phyloP scores from a whole-genome alignment of 2,797 vertebrate species.

The Cyclopterus lumpus region DNA sequence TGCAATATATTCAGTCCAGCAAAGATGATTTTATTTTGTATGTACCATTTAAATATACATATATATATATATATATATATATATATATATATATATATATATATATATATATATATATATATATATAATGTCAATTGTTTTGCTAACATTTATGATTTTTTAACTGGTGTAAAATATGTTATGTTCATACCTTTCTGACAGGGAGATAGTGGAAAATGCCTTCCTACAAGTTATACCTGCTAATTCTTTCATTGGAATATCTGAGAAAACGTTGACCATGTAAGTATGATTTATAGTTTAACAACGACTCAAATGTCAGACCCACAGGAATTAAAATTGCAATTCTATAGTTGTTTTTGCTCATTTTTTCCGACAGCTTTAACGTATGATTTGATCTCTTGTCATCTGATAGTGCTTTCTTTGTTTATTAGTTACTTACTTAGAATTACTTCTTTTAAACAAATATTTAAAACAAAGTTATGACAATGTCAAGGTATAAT shows the following conservation, averaged over 20 bases:
- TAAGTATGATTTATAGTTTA: constrained; percentile 74
- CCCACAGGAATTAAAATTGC: background rate
- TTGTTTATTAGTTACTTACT: background rate
- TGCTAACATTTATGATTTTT: background rate
- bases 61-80: too few species aligned
- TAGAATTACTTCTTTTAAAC: background rate
- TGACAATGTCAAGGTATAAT: background rate
- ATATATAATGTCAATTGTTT: background rate
- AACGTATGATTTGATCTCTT: background rate
- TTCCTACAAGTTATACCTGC: constrained; percentile 84
- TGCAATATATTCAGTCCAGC: constrained; percentile 84
- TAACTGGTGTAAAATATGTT: background rate
- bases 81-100: too few species aligned
- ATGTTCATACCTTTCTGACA: constrained; percentile 19
- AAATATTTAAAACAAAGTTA: background rate
- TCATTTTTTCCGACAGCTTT: background rate
- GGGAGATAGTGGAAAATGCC: constrained; percentile 70
- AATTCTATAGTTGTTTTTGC: background rate
- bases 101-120: too few species aligned
- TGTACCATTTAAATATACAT: constrained; percentile 59
- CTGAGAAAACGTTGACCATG: constrained; percentile 86
- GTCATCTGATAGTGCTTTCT: background rate
- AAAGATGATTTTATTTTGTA: constrained; percentile 89
- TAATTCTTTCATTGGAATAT: constrained; percentile 88
- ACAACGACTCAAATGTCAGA: background rate